A percentile compares a stretch with the other conserved stretches of the same genome.
Conservation (phyloP, 2,797 vertebrate species). For the Orientallactaga sibirica region DNA sequence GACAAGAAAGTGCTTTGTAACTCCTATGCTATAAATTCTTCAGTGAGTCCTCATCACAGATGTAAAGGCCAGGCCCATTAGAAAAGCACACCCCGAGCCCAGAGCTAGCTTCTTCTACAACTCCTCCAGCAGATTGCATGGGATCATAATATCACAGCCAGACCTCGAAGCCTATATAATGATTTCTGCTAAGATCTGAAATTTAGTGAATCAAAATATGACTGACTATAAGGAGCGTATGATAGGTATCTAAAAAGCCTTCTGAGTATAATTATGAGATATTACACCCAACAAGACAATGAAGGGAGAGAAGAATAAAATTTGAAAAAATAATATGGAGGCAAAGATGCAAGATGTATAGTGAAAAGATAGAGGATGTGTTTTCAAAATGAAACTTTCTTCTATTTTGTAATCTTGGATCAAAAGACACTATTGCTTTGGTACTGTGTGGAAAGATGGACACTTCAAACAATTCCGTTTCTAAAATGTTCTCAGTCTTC, state of each 20-base stretch:
- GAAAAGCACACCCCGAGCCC: neutral
- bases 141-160: neutral
- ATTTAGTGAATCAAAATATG: slow-evolving; percentile 16
- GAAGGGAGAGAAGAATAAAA: neutral
- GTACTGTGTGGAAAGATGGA: neutral
- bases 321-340: neutral
- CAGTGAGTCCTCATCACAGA: neutral
- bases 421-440: neutral
- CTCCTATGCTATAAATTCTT: neutral
- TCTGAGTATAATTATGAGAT: neutral
- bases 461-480: slow-evolving; percentile 33
- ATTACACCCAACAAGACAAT: neutral
- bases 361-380: neutral
- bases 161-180: slow-evolving; percentile 3
- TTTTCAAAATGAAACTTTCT: slow-evolving; percentile 43
- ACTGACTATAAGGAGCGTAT: slow-evolving; percentile 1
- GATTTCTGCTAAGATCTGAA: slow-evolving; percentile 47
- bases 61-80: neutral
- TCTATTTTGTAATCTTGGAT: slow-evolving; percentile 19
- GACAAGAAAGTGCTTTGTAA: neutral
- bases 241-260: slow-evolving; percentile 10
- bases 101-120: neutral
- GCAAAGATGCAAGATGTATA: neutral
- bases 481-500: slow-evolving; percentile 30
- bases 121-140: neutral